These are phyloP conservation scores for Buceros bicornis DNA, from an alignment of 2,797 vertebrate genomes.

Conservation along the genomic window DNA sequence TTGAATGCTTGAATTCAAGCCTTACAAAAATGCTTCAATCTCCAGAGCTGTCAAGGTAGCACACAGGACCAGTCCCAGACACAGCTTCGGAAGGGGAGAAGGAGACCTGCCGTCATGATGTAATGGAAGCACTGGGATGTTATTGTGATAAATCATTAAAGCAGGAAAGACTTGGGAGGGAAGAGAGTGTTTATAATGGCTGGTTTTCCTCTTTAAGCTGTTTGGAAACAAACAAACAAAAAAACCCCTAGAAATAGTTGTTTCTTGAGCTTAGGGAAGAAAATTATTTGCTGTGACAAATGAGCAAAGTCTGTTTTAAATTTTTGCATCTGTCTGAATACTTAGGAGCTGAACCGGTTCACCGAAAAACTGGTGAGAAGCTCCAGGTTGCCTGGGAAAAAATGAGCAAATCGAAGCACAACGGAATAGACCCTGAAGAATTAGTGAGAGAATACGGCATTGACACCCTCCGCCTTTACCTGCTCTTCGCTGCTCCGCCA, in stretches of 20 bases:
- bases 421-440: constrained; percentile 92
- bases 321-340: not conserved
- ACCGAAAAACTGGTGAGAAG: constrained; percentile 74
- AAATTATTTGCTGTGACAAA: not conserved
- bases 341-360: constrained; percentile 85
- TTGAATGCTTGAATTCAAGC: not conserved
- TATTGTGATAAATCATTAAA: not conserved
- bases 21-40: not conserved
- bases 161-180: not conserved
- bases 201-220: not conserved
- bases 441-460: constrained; percentile 89
- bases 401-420: constrained; percentile 99
- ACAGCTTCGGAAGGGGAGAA: not conserved
- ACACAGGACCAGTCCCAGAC: not conserved
- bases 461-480: constrained; percentile 91
- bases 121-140: not conserved
- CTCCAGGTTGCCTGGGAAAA: constrained; percentile 94
- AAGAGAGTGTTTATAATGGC: not conserved
- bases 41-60: not conserved
- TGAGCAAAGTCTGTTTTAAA: not conserved
- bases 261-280: not conserved
- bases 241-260: not conserved
- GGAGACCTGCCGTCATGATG: not conserved
- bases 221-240: not conserved
- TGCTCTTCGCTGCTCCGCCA: constrained; percentile 92